Evolutionary conservation across 1,140 invertebrate genomes (phyloP), one percentile per base, ranked within the genome.

Genomic region (Hyles vespertilio): DNA sequence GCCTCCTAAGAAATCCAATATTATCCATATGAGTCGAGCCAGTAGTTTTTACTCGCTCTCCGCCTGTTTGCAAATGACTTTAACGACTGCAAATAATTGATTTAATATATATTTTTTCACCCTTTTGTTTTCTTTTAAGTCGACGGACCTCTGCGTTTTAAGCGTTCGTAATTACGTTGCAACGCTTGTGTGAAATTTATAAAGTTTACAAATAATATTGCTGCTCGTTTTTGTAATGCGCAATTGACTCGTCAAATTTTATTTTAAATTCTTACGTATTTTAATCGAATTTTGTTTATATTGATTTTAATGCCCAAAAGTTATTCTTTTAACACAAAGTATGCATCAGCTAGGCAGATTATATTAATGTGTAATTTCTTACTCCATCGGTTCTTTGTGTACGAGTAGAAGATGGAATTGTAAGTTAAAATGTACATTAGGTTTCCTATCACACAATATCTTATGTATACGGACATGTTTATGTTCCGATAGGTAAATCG

Each of bases 101-200:
- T 68, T 71, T 69, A 63, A 65, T 57, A 63, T 55, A 77, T 74
- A 72, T 76, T 80, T 74, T 54, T 61, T 58, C 60, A 49, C 51
- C 58, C 72, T 74, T 75, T 76, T 76, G 61, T 68, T 69, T 59
- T 45, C 66, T 60, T 69, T 63, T 59, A 63, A 56, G 65, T 56
- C 69, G 72, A 74, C 74, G 70, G 58, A 66, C 43, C 64, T 61
- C 54, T 40, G 36, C 36, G 36, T 40, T 40, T 40, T 40, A 40
- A 40, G 36, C 36, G 8, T 40, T 40, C 36, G 36, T 40, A 40
- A 40, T 40, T 40, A 40, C 36, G 36, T 40, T 40, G 36, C 8
- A 5, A 40, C 8, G 36, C 36, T 8, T 2, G 8, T 40, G 36
- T 8, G 36, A 5, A 5, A 5, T 40, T 40, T 40, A 40, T 40